These are phyloP conservation scores for Anas acuta DNA, from an alignment of 2,797 vertebrate genomes.

Conservation along the genomic window DNA sequence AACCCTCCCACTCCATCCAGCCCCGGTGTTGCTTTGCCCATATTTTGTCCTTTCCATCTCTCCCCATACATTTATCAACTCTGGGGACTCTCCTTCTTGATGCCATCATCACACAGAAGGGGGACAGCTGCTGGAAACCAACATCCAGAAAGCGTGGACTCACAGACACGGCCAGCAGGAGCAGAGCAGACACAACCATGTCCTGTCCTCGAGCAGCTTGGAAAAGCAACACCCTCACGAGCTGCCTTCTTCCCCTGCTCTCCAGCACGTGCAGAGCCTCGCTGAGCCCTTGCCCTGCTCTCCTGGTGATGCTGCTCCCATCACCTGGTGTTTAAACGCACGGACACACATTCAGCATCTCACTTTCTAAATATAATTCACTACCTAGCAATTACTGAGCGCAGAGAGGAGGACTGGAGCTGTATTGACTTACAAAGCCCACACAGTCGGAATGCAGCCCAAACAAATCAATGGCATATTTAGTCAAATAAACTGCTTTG, in stretches of 20 bases:
- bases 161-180: neutral
- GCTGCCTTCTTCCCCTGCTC: neutral
- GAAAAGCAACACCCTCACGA: fast-evolving
- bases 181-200: fast-evolving
- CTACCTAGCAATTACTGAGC: conserved; percentile 47
- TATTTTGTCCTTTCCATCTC: neutral
- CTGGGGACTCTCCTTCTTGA: neutral
- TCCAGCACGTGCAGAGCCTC: neutral
- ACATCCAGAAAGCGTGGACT: neutral
- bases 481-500: conserved; percentile 72
- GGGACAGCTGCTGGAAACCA: neutral
- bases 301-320: neutral
- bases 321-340: neutral
- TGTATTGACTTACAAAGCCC: conserved; percentile 79
- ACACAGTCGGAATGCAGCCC: conserved; percentile 73
- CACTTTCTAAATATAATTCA: conserved; percentile 32
- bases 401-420: conserved; percentile 61
- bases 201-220: fast-evolving
- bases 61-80: neutral
- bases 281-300: neutral
- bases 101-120: neutral
- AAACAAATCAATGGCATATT: conserved; percentile 82
- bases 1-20: neutral
- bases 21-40: neutral
- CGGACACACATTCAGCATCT: neutral